Evolutionary conservation across 1,140 invertebrate species (phyloP).

Genomic region (Wasmannia auropunctata): DNA sequence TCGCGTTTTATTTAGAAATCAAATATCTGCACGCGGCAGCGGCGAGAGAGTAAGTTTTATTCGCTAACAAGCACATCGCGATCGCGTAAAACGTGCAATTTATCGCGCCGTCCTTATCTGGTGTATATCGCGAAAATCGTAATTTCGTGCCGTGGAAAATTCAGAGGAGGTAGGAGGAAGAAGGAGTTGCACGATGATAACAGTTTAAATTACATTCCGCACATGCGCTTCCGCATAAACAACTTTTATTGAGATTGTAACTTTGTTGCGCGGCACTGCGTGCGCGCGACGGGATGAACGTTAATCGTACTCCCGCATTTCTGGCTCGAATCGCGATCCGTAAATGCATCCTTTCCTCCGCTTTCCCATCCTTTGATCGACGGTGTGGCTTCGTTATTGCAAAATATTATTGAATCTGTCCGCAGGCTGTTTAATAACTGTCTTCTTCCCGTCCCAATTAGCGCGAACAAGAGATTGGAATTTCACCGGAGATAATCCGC

Average conservation of each 20-base stretch:
- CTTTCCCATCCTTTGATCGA: neutral
- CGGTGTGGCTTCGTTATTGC: conserved; percentile 41
- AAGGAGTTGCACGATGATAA: conserved; percentile 14
- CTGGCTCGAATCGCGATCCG: neutral
- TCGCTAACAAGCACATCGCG: conserved; percentile 17
- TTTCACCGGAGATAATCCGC: conserved; percentile 68
- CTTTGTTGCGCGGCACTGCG: conserved; percentile 38
- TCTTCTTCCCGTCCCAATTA: conserved; percentile 68
- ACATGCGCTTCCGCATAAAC: conserved; percentile 29
- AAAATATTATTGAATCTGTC: conserved; percentile 54
- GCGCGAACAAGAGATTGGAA: conserved; percentile 23
- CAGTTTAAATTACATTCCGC: conserved; percentile 42
- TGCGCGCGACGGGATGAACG: neutral
- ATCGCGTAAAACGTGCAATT: neutral
- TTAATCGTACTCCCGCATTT: conserved; percentile 11
- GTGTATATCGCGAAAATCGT: conserved; percentile 38
- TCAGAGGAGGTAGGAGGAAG: neutral
- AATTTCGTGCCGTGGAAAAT: conserved; percentile 37
- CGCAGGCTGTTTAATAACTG: conserved; percentile 47
- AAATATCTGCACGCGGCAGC: conserved; percentile 20
- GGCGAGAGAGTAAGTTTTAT: conserved; percentile 39
- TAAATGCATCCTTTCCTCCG: neutral
- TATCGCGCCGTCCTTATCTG: neutral
- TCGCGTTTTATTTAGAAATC: neutral
- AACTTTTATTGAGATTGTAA: conserved; percentile 49